These are phyloP conservation scores for Pherbina coryleti DNA, from an alignment of 2,888 invertebrate genomes.

Conservation along the genomic window DNA sequence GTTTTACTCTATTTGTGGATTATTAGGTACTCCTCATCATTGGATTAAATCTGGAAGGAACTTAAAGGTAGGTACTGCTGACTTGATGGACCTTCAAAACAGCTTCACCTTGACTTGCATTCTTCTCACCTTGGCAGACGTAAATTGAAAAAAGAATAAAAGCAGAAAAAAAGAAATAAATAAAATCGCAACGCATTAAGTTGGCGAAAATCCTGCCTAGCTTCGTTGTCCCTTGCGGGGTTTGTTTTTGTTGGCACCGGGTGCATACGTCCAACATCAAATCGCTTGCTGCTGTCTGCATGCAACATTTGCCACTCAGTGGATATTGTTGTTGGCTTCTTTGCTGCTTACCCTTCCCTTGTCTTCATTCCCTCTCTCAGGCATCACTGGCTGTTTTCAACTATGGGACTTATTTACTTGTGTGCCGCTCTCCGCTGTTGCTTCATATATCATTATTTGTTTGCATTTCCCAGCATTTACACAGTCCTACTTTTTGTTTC, in stretches of 20 bases:
- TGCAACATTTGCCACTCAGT: not conserved
- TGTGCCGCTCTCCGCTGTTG: not conserved
- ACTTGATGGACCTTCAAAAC: not conserved
- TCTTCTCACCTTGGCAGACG: constrained; percentile 2
- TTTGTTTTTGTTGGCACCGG: not conserved
- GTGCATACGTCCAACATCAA: not conserved
- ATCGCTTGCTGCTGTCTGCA: not conserved
- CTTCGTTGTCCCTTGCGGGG: not conserved
- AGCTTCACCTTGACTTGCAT: not conserved
- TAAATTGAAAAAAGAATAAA: not conserved
- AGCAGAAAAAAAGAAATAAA: not conserved
- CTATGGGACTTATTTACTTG: too few species aligned
- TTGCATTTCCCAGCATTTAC: not conserved
- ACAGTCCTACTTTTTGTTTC: not conserved
- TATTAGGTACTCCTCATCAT: constrained; percentile 21
- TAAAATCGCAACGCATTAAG: not conserved
- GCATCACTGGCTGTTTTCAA: too few species aligned
- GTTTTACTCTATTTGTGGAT: not conserved
- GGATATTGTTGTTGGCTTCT: not conserved
- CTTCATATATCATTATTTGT: not conserved
- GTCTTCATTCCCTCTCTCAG: not conserved
- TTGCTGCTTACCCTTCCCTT: not conserved
- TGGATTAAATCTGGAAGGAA: not conserved
- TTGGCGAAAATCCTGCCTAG: not conserved
- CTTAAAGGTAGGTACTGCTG: constrained; percentile 1